Base-by-base conservation (phyloP, 2,113 vertebrate genomes). In the Girardinichthys multiradiatus region DNA sequence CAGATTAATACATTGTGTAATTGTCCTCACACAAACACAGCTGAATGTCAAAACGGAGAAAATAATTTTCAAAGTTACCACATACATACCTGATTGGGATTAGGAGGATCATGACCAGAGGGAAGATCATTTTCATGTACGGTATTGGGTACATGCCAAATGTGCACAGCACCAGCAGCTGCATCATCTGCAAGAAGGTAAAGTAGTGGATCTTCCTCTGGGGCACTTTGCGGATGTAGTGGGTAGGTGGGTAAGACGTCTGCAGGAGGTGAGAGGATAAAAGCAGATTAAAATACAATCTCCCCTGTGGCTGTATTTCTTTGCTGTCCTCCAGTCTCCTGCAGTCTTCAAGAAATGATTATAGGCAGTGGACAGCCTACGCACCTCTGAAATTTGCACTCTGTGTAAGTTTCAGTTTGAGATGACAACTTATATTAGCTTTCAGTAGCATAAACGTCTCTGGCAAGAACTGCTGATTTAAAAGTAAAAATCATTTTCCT, bases 61-160 rank as follows among this genome's bases (percentile, higher is more conserved):
- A 74, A 39, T 54, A 17, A 54, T 68, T 60, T 79, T 51, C 48
- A 64, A 63, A 61, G 51, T 3, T 57, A 54, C 21, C 1, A 24
- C 28, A 17, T 67, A 27, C 54, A 0, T 95, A 99, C 98, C 98
- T 98, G 93, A 99, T 96, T 11, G 98, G 98, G 81, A 99, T 96
- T 89, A 99, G 96, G 86, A 95, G 92, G 66, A 98, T 96, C 98
- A 99, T 99, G 83, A 99, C 94, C 91, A 99, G 94, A 0, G 98
- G 98, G 65, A 99, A 99, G 91, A 98, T 96, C 98, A 99, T 99
- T 94, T 99, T 99, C 96, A 99, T 97, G 92, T 99, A 99, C n/a
- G 97, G 96, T 64, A 99, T 92, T 0, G 96, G 95, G 82, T 97
- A 98, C 96, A 99, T 98, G 86, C 98, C 98, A 0, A 99, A 99